Conservation (phyloP, 2,113 vertebrate genomes). For the Agelaius tricolor region DNA sequence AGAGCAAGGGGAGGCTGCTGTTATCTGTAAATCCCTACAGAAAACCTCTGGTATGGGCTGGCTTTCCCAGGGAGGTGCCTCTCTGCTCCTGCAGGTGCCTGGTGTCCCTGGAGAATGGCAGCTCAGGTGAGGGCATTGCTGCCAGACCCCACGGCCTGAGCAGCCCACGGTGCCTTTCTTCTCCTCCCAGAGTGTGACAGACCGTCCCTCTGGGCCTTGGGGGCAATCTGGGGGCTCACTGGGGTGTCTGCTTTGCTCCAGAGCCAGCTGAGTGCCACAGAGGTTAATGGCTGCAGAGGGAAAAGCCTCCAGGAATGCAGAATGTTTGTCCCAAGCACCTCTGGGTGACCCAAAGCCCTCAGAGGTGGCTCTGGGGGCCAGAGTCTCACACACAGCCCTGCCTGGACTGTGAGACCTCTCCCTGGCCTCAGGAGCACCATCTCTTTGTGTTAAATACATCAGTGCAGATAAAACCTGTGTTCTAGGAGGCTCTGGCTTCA, state of each 20-base stretch:
- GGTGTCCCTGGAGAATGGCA: not conserved
- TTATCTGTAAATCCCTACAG: not conserved
- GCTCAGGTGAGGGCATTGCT: not conserved
- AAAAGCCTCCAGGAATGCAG: not conserved
- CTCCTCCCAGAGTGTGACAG: not conserved
- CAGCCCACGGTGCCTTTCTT: rapidly evolving
- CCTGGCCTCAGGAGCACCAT: not conserved
- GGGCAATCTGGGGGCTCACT: not conserved
- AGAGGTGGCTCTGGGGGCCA: not conserved
- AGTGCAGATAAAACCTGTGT: not conserved
- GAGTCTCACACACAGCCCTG: not conserved
- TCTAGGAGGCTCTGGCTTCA: not conserved
- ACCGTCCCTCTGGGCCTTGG: not conserved
- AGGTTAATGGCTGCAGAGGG: not conserved
- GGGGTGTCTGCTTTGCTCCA: not conserved
- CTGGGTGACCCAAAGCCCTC: not conserved
- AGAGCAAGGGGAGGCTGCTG: not conserved
- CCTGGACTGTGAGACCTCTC: not conserved
- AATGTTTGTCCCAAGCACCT: not conserved
- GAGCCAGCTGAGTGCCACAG: rapidly evolving
- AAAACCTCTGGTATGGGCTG: not conserved
- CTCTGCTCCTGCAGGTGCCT: too few species aligned
- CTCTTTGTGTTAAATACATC: not conserved
- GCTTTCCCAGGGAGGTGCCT: not conserved
- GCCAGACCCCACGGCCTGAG: not conserved